Conservation (phyloP, 53 echinoderm and acorn worm genomes). For the Holothuria leucospilota region DNA sequence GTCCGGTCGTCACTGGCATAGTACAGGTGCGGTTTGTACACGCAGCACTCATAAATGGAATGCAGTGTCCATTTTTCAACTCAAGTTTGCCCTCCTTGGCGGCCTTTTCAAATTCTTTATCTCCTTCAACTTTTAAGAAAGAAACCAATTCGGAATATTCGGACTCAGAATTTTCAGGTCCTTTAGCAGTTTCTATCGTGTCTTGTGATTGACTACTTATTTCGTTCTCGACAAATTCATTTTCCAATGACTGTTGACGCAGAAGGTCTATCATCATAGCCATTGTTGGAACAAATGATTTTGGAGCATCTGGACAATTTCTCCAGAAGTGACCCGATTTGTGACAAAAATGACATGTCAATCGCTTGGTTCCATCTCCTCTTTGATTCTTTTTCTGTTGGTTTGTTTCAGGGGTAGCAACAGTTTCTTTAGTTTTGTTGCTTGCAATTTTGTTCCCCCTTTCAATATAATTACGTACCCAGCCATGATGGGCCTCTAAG, state of each 20-base stretch:
- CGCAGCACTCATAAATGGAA: background rate
- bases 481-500: conserved; percentile 42
- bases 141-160: background rate
- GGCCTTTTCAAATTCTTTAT: background rate
- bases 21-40: background rate
- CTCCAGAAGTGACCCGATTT: background rate
- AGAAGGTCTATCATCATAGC: background rate
- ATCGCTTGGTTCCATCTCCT: background rate
- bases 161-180: too few relatives aligned
- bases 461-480: background rate
- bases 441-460: too few relatives aligned
- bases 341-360: conserved; percentile 4
- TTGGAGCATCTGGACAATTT: background rate
- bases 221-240: too few relatives aligned
- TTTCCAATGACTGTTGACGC: background rate
- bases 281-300: background rate
- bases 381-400: too few relatives aligned
- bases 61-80: background rate
- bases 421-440: too few relatives aligned
- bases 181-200: too few relatives aligned
- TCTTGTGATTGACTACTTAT: too few relatives aligned
- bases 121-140: background rate
- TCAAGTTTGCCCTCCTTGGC: background rate
- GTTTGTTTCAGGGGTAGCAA: too few relatives aligned
- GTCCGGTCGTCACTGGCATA: too few relatives aligned